These are phyloP conservation scores for Clupea harengus DNA, from an alignment of 2,113 vertebrate genomes.

Conservation along the genomic window DNA sequence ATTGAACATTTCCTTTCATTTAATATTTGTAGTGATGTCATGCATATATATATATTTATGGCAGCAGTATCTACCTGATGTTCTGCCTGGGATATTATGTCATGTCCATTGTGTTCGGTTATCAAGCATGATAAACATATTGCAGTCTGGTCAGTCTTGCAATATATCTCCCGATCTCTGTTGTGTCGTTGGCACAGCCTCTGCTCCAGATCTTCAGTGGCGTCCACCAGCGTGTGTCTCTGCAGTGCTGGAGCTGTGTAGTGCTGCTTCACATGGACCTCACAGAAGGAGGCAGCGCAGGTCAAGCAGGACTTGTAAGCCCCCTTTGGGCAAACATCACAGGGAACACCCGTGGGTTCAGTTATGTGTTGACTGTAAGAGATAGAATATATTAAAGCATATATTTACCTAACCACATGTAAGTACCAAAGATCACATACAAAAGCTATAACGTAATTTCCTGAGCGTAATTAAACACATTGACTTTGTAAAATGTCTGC, in stretches of 20 bases:
- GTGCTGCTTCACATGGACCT: conserved; percentile 27
- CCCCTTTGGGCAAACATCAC: not conserved
- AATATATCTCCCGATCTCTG: conserved; percentile 29
- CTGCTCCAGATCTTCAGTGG: conserved; percentile 8
- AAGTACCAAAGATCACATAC: no score
- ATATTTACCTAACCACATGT: no score
- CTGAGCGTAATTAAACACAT: no score
- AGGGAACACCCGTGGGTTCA: not conserved
- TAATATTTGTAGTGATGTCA: no score
- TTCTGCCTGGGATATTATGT: not conserved
- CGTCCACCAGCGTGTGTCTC: conserved; percentile 37
- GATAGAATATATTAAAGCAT: no score
- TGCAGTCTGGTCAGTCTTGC: not conserved
- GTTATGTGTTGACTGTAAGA: not conserved
- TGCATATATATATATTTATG: no score
- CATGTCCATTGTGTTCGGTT: not conserved
- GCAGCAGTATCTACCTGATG: not conserved
- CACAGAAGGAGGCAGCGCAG: conserved; percentile 38
- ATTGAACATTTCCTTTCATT: no score
- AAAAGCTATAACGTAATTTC: no score
- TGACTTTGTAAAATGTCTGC: no score
- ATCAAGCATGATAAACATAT: not conserved
- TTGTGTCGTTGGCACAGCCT: conserved; percentile 32
- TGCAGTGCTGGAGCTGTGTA: conserved; percentile 23
- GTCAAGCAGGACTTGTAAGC: conserved; percentile 33